Percentiles rank a stretch among this genome's conserved stretches.
phyloP scores from a whole-genome alignment of 2,113 vertebrate species.

The Platanista minor region DNA sequence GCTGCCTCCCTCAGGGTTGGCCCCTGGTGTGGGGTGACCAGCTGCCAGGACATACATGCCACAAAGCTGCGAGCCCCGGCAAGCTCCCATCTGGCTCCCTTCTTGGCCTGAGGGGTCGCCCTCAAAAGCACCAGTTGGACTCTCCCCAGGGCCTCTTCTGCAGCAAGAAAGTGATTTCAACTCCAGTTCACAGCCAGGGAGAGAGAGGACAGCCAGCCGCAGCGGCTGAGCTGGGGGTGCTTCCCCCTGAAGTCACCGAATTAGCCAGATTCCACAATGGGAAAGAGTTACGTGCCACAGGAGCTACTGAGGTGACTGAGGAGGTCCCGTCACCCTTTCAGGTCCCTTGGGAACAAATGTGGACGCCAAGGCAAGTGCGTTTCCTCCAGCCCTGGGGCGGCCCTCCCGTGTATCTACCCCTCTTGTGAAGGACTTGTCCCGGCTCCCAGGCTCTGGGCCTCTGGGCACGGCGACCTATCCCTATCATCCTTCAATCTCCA shows the following conservation, averaged over 20 bases:
- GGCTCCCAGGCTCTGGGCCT: not conserved
- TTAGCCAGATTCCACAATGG: not conserved
- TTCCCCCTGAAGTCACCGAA: not conserved
- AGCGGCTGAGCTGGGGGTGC: too few species aligned
- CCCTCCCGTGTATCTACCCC: not conserved
- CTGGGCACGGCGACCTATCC: rapidly evolving
- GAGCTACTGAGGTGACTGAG: not conserved
- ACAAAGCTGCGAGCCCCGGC: too few species aligned
- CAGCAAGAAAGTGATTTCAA: not conserved
- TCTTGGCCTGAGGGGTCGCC: not conserved
- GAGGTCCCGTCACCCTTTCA: not conserved
- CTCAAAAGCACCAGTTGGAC: not conserved
- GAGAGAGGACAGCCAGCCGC: not conserved
- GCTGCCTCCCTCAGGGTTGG: rapidly evolving
- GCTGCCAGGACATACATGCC: not conserved
- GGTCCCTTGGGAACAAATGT: not conserved
- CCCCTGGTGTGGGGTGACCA: rapidly evolving
- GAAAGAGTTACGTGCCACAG: not conserved
- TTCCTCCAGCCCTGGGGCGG: too few species aligned
- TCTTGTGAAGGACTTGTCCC: not conserved
- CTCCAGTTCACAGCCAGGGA: not conserved
- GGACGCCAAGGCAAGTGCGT: not conserved
- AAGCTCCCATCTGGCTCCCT: not conserved
- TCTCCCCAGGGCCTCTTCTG: not conserved
- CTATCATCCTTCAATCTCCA: not conserved